Evolutionary conservation across 2,797 vertebrate genomes (phyloP).

Genomic region (Bovichtus variegatus): DNA sequence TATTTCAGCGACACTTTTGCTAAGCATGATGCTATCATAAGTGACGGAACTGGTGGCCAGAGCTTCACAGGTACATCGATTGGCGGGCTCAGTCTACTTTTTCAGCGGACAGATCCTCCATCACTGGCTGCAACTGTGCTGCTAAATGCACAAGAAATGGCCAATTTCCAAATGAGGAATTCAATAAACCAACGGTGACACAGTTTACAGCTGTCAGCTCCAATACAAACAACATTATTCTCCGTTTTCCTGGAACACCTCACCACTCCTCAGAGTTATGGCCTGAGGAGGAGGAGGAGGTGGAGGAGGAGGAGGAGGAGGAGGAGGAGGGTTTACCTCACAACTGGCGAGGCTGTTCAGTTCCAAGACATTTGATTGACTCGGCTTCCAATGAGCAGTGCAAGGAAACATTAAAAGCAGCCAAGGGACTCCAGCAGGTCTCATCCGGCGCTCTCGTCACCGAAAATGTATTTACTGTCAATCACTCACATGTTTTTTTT

Average conservation of each 20-base stretch:
- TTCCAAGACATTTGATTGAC: slow-evolving; percentile 27
- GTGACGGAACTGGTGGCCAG: background rate
- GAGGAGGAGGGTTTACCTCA: slow-evolving; percentile 1
- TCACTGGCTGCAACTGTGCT: background rate
- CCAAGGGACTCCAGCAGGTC: too few relatives aligned
- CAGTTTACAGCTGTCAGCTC: slow-evolving; percentile 11
- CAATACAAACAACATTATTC: slow-evolving; percentile 23
- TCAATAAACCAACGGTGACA: background rate
- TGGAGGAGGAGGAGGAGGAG: background rate
- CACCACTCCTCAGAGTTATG: slow-evolving; percentile 24
- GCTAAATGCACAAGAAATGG: slow-evolving; percentile 14
- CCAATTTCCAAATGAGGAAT: background rate
- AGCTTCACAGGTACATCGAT: background rate
- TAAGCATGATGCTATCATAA: background rate
- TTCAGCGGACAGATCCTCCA: background rate
- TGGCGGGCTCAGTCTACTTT: background rate
- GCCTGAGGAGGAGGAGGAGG: background rate
- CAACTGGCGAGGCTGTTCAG: slow-evolving; percentile 5
- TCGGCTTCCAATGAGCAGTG: too few relatives aligned
- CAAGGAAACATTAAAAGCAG: too few relatives aligned
- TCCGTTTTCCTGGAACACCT: slow-evolving; percentile 21
- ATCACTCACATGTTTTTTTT: too few relatives aligned
- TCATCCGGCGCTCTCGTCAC: too few relatives aligned
- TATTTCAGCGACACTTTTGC: too few relatives aligned
- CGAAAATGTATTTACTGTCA: too few relatives aligned